phyloP scores from a whole-genome alignment of 1,140 invertebrate species.

The Calliphora vicina region DNA sequence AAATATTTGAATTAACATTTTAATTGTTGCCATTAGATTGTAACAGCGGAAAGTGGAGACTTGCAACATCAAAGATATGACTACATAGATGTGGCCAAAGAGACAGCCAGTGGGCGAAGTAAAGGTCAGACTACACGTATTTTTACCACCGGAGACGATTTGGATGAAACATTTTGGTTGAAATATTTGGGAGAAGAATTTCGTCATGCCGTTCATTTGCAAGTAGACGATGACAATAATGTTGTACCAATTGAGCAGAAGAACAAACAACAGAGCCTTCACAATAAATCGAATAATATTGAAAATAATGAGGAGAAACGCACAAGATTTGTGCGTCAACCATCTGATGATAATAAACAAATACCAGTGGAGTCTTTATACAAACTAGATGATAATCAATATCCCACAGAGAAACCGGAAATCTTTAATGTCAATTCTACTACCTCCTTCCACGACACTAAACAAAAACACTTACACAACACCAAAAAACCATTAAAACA shows the following conservation, averaged over 20 bases:
- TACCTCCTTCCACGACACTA: not conserved
- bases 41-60: not conserved
- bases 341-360: not conserved
- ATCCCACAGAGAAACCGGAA: not conserved
- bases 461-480: not conserved
- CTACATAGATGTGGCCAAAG: conserved; percentile 32
- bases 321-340: not conserved
- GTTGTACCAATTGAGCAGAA: not conserved
- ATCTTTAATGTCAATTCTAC: not conserved
- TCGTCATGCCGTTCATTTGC: conserved; percentile 55
- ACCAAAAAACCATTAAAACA: not conserved
- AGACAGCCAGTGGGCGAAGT: not conserved
- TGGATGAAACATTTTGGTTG: conserved; percentile 55
- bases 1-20: too few species aligned
- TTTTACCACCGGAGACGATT: conserved; percentile 50
- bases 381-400: not conserved
- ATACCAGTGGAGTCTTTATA: not conserved
- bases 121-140: conserved; percentile 55
- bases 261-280: not conserved
- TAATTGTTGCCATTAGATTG: not conserved
- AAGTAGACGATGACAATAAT: conserved; percentile 54
- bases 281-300: not conserved
- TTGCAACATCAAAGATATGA: conserved; percentile 22
- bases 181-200: conserved; percentile 58
- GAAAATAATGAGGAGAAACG: not conserved